Base-by-base conservation (phyloP, 2,888 invertebrate species). In the Druceiella hillmani region DNA sequence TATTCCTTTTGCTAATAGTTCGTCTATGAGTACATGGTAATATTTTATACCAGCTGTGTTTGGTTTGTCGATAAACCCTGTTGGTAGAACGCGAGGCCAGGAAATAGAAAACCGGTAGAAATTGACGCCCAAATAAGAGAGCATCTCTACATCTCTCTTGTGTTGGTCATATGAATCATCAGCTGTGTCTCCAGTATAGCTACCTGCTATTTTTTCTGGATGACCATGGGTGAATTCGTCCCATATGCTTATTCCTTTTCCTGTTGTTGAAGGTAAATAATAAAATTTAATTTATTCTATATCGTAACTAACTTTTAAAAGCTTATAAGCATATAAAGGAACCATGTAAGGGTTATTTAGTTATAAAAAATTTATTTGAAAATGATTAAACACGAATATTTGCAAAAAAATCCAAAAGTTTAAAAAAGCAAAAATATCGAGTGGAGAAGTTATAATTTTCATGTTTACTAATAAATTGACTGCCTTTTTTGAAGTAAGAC, bases 151-250 rank as follows among this genome's bases (percentile, higher is more conserved):
- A 50, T 80, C 79, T 37, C 69, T 64, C 48, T 64, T 58, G 52
- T 69, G 75, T 31, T 62, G 61, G 52, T 76, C 64, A 51, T 76
- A 78, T 12, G 75, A 71, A 52, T 79, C 72, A 48, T 75, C 75
- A 0, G 78, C 73, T 1, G 74, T 54, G 45, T 77, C 74, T 0
- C 74, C 76, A 13, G 62, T 73, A n/a, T 60, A 58, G 1, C 51
- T 46, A 41, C 74, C 65, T 2, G 43, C 47, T 0, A 76, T 58
- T 17, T 55, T 46, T 9, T 66, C 59, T 0, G 60, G 57, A 12
- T 52, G 41, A 2, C 53, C 48, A 41, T 70, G 70, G 1, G 66
- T 61, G 42, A 71, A 66, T 13, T 55, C 58, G 51, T 79, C 78
- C 79, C 77, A 78, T 13, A 74, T 65, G 42, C 60, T 71, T 46